These are phyloP conservation scores for Semotilus atromaculatus DNA, from an alignment of 2,797 vertebrate species.

Conservation along the genomic window DNA sequence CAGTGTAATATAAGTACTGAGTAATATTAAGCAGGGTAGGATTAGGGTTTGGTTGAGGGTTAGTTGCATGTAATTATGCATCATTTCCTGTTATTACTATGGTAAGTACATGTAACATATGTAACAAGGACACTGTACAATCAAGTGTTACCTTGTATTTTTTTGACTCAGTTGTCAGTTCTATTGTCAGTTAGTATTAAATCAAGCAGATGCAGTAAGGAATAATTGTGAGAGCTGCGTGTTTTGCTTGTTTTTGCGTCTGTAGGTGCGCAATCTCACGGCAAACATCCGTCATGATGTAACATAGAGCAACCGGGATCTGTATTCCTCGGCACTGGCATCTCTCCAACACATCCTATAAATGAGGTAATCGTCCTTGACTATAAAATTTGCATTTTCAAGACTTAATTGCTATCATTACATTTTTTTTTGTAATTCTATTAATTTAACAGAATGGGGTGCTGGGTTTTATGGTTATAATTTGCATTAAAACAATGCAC, in stretches of 20 bases:
- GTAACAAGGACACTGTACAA: too few species aligned
- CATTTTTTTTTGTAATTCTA: conserved; percentile 99
- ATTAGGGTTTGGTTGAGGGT: too few species aligned
- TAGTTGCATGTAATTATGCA: too few species aligned
- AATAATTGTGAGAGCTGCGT: not conserved
- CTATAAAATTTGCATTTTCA: conserved; percentile 99
- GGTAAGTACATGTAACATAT: too few species aligned
- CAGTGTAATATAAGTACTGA: too few species aligned
- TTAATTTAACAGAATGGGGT: conserved; percentile 99
- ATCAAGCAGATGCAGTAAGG: not conserved
- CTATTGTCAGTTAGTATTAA: conserved; percentile 2
- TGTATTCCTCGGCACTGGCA: conserved; percentile 99
- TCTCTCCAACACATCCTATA: conserved; percentile 98
- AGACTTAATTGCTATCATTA: conserved; percentile 99
- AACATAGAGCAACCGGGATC: conserved; percentile 96
- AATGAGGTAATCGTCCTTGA: conserved; percentile 99
- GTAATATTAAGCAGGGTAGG: too few species aligned
- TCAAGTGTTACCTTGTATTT: not conserved
- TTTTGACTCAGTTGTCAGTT: not conserved
- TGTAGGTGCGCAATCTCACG: conserved; percentile 83
- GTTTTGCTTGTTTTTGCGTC: conserved; percentile 60
- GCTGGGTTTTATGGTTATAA: conserved; percentile 99
- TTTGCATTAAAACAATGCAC: conserved; percentile 99
- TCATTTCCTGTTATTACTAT: too few species aligned
- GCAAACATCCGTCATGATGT: conserved; percentile 97